A percentile compares a stretch with the other conserved stretches of the same genome.
Evolutionary conservation across 2,888 invertebrate species (phyloP).

Genomic region (Lepidocyrtinus sp.): DNA sequence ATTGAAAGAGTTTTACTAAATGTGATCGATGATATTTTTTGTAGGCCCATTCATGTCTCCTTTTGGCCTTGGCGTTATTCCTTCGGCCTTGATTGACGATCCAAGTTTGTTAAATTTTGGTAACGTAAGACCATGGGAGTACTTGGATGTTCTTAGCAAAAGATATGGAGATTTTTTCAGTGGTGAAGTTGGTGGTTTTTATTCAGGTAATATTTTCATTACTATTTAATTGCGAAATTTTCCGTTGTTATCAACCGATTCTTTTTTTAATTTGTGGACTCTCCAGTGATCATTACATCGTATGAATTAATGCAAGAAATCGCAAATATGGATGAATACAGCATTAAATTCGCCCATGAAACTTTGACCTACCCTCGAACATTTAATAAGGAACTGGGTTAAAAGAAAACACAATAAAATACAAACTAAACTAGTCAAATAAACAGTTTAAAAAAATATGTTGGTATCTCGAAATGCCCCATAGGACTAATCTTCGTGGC

Average conservation of each 20-base stretch:
- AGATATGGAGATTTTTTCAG: conserved; percentile 42
- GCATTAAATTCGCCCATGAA: conserved; percentile 41
- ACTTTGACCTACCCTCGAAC: conserved; percentile 47
- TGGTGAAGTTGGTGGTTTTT: conserved; percentile 21
- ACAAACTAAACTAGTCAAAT: no score
- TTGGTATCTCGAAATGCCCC: not conserved
- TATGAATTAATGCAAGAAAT: conserved; percentile 50
- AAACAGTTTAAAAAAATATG: not conserved
- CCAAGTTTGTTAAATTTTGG: conserved; percentile 2
- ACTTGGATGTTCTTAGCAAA: not conserved
- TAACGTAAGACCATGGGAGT: conserved; percentile 29
- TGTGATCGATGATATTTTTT: no score
- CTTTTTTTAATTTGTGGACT: not conserved
- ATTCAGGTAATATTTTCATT: conserved; percentile 16
- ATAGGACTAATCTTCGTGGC: conserved; percentile 42
- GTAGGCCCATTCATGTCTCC: conserved; percentile 18
- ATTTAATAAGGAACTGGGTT: conserved; percentile 64
- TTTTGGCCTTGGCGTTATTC: conserved; percentile 38
- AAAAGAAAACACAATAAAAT: not conserved
- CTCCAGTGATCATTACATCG: conserved; percentile 34
- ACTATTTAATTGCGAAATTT: conserved; percentile 14
- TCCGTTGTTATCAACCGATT: not conserved
- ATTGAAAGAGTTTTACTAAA: not conserved
- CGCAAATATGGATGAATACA: conserved; percentile 56
- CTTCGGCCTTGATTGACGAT: not conserved